Percentiles rank a stretch among this genome's conserved stretches.
Evolutionary conservation across 2,888 invertebrate species (phyloP).

Genomic region (Acutogordius australiensis): DNA sequence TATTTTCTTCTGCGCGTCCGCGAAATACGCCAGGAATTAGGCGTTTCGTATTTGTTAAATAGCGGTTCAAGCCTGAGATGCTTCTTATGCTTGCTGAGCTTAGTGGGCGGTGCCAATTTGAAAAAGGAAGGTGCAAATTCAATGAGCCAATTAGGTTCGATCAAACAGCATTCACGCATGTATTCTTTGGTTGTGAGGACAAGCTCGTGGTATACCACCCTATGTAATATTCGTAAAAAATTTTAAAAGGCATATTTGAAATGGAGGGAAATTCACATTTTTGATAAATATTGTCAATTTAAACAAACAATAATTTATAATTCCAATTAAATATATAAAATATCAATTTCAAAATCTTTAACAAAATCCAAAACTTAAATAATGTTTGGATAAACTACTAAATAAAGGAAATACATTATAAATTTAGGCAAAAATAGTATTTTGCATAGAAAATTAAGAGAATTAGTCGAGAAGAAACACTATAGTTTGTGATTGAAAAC

Average conservation of each 20-base stretch:
- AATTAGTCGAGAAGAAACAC: too few species aligned
- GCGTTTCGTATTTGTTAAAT: slow-evolving; percentile 93
- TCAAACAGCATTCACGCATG: slow-evolving; percentile 72
- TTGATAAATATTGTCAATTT: too few species aligned
- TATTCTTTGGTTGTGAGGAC: slow-evolving; percentile 96
- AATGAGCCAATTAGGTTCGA: slow-evolving; percentile 89
- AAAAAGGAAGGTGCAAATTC: slow-evolving; percentile 98
- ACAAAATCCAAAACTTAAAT: too few species aligned
- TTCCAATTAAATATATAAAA: too few species aligned
- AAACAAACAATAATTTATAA: background rate
- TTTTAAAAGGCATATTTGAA: too few species aligned
- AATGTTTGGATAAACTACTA: too few species aligned
- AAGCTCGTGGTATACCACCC: slow-evolving; percentile 89
- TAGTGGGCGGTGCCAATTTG: slow-evolving; percentile 89
- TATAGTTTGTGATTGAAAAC: too few species aligned
- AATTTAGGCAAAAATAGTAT: too few species aligned
- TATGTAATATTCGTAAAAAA: slow-evolving; percentile 23
- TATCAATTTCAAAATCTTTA: too few species aligned
- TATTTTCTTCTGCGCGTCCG: slow-evolving; percentile 20
- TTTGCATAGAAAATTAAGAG: too few species aligned
- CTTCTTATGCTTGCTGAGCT: slow-evolving; percentile 89
- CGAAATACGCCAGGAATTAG: slow-evolving; percentile 95
- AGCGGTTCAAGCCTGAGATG: slow-evolving; percentile 86
- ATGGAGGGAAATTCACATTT: too few species aligned
- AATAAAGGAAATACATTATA: too few species aligned